phyloP scores from a whole-genome alignment of 2,113 vertebrate genomes.

The Varanus salvator region DNA sequence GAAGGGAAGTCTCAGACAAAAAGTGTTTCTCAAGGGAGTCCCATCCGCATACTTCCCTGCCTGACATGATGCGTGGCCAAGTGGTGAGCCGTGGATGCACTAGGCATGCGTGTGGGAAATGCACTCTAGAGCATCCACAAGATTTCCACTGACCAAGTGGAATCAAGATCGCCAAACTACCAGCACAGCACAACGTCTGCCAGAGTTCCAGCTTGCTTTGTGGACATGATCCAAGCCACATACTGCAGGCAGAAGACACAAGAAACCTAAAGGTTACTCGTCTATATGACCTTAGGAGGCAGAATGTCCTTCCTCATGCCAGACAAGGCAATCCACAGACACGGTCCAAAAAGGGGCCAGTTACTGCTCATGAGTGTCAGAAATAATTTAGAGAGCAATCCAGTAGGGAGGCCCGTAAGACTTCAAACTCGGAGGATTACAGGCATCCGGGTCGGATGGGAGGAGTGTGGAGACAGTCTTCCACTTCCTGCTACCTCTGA shows the following conservation, averaged over 20 bases:
- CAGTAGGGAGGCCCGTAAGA: too few species aligned
- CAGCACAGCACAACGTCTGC: too few species aligned
- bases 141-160: neutral
- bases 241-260: neutral
- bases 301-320: neutral
- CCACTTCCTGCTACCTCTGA: too few species aligned
- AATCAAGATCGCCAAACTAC: too few species aligned
- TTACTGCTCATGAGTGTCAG: too few species aligned
- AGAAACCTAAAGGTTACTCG: neutral
- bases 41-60: neutral
- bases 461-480: too few species aligned
- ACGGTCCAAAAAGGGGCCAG: neutral
- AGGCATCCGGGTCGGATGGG: too few species aligned
- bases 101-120: neutral
- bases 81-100: neutral
- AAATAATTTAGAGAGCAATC: neutral
- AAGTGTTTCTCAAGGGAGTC: neutral
- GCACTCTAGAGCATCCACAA: neutral
- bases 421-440: too few species aligned
- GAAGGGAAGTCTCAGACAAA: neutral
- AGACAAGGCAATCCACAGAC: neutral
- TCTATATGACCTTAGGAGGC: neutral
- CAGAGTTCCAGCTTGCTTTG: neutral
- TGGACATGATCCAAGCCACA: neutral
- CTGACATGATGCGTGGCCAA: neutral